phyloP scores from a whole-genome alignment of 2,797 vertebrate genomes.

The Lateolabrax maculatus region DNA sequence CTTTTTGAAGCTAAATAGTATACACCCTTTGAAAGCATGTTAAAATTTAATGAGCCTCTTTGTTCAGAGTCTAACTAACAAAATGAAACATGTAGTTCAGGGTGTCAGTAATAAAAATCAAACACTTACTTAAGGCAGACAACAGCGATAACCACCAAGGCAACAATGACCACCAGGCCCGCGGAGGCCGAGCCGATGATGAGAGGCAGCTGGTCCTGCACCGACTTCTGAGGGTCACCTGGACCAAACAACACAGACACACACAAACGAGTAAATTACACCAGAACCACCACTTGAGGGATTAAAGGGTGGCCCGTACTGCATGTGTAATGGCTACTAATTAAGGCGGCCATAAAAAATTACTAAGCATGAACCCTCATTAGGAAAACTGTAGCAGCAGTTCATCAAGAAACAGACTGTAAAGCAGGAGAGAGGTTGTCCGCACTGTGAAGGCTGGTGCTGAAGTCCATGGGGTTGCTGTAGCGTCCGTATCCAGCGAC shows the following conservation, averaged over 20 bases:
- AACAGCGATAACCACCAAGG: slow-evolving; percentile 94
- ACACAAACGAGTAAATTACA: slow-evolving; percentile 55
- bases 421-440: slow-evolving; percentile 19
- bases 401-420: slow-evolving; percentile 35
- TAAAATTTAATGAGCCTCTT: slow-evolving; percentile 73
- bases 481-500: slow-evolving; percentile 96
- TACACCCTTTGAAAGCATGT: slow-evolving; percentile 54
- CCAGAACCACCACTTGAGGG: slow-evolving; percentile 12
- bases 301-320: slow-evolving; percentile 49
- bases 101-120: slow-evolving; percentile 61
- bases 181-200: slow-evolving; percentile 95
- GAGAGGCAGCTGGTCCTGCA: slow-evolving; percentile 96
- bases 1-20: slow-evolving; percentile 46
- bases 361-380: slow-evolving; percentile 55
- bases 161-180: slow-evolving; percentile 93
- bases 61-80: slow-evolving; percentile 62
- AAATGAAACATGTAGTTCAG: slow-evolving; percentile 59
- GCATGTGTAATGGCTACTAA: slow-evolving; percentile 54
- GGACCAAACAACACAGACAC: slow-evolving; percentile 47
- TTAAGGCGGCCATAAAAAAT: slow-evolving; percentile 62
- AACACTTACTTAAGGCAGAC: slow-evolving; percentile 96
- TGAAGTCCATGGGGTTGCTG: slow-evolving; percentile 94
- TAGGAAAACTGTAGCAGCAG: slow-evolving; percentile 41
- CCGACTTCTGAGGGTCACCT: slow-evolving; percentile 94
- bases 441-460: slow-evolving; percentile 89